Conservation (phyloP, 2,113 vertebrate species). For the Etheostoma spectabile region DNA sequence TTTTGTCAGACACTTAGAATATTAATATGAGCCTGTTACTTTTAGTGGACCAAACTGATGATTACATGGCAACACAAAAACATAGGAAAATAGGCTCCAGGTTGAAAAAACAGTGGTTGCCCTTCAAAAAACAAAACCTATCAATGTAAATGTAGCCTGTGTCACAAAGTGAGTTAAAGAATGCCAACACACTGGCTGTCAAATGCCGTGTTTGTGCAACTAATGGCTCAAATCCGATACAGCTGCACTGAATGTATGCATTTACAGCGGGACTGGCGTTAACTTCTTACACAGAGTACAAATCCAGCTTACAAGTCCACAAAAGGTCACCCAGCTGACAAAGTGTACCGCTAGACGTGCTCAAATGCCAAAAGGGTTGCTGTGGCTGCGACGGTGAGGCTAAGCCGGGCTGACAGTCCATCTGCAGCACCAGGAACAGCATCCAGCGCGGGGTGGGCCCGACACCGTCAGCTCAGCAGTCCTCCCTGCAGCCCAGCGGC, state of each 20-base stretch:
- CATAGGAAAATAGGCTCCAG: too few relatives aligned
- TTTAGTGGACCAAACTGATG: too few relatives aligned
- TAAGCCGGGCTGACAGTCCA: conserved; percentile 44
- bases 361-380: conserved; percentile 27
- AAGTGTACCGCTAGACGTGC: conserved; percentile 5
- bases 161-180: background rate
- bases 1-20: too few relatives aligned
- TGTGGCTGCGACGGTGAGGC: conserved; percentile 45
- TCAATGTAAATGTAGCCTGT: background rate
- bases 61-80: too few relatives aligned
- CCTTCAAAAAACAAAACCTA: too few relatives aligned
- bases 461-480: conserved; percentile 51
- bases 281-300: conserved; percentile 4
- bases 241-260: background rate
- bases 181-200: background rate
- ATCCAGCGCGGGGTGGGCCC: conserved; percentile 33
- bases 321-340: conserved; percentile 33
- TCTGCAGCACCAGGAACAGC: conserved; percentile 30
- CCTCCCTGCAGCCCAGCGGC: conserved; percentile 26
- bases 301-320: conserved; percentile 30
- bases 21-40: too few relatives aligned
- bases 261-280: background rate
- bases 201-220: background rate
- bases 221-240: conserved; percentile 1
- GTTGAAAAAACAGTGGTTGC: too few relatives aligned